A percentile compares a stretch with the other conserved stretches of the same genome.
Conservation (phyloP, 2,888 invertebrate species). For the Drosophila nr. perissopoda region DNA sequence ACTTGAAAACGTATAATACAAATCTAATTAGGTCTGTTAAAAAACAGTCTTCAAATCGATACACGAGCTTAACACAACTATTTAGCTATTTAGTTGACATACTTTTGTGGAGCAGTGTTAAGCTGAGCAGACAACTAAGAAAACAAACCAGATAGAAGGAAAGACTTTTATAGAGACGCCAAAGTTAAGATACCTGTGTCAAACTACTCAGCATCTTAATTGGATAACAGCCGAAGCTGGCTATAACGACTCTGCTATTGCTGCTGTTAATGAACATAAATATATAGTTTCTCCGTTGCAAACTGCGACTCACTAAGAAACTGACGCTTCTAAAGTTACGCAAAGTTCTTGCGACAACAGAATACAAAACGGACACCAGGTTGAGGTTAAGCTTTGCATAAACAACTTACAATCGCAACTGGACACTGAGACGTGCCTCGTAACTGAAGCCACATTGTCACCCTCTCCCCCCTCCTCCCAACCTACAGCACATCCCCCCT, state of each 20-base stretch:
- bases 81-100: conserved; percentile 9
- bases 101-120: conserved; percentile 24
- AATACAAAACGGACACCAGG: conserved; percentile 28
- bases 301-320: background rate
- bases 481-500: background rate
- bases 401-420: conserved; percentile 56
- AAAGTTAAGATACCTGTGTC: background rate
- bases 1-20: background rate
- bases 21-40: background rate
- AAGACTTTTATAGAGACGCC: background rate
- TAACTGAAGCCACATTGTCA: background rate
- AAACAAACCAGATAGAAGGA: background rate
- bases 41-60: background rate
- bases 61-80: background rate
- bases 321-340: conserved; percentile 39
- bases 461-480: background rate
- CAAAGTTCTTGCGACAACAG: conserved; percentile 49
- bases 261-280: background rate
- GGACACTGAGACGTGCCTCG: conserved; percentile 46
- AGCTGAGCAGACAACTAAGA: conserved; percentile 1
- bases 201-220: background rate
- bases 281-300: background rate
- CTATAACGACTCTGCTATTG: background rate
- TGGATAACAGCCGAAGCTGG: background rate
- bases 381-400: conserved; percentile 55